Base-by-base conservation (phyloP, 2,797 vertebrate genomes). In the Linurgus olivaceus region DNA sequence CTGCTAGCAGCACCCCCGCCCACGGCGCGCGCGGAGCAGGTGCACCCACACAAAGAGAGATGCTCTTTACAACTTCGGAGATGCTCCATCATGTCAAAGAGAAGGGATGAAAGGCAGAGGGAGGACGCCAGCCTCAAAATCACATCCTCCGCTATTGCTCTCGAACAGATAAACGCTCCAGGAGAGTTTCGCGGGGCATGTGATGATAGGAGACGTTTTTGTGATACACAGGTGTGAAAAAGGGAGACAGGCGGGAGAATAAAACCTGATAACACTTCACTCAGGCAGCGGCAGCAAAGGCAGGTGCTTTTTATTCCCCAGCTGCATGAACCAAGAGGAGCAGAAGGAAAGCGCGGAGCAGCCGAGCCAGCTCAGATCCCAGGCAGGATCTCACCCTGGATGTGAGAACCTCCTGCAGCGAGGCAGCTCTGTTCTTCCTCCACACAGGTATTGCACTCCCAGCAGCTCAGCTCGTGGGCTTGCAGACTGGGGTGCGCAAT, bases 11-110 rank as follows among this genome's bases (percentile, higher is more conserved):
- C 81, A 51, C 74, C 82, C 76, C 66, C 81, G 28, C 90, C 78
- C 38, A 85, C 11, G 11, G 28, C 35, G 8, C 50, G 13, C 61
- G 3, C 13, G 37, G 84, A 93, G 89, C 94, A 91, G 95, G 87
- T 91, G 96, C 85, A 50, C 87, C 91, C 57, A 72, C 93, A 80
- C 79, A 71, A 79, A 84, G 66, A n/a, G 61, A 63, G 70, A 65
- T 15, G 88, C 95, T 94, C 77, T 96, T 95, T 96, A 95, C 96
- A 97, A 96, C 94, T 96, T 91, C 84, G 84, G 94, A 90, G 95
- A 93, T 93, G 96, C 95, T 98, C 97, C 93, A 97, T 97, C 97
- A 93, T 61, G 93, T 96, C 95, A 94, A 88, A 94, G 93, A 94
- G 97, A 95, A 96, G 94, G 92, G 72, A 90, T 94, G 94, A 95